Conservation (phyloP, 1,140 invertebrate species). For the Asobara japonica region DNA sequence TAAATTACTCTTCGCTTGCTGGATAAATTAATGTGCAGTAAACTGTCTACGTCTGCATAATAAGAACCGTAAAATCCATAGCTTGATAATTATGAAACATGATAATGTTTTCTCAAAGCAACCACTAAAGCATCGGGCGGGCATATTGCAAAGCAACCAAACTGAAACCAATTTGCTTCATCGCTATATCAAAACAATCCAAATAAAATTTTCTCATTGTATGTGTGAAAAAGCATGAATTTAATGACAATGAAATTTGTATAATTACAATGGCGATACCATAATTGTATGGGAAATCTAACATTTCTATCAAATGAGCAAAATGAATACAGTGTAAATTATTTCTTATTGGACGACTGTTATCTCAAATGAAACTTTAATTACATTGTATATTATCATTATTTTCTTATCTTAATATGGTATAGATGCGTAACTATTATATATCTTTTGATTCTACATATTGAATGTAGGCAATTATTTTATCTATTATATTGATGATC, state of each 20-base stretch:
- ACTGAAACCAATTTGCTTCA: slow-evolving; percentile 40
- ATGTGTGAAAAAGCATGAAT: neutral
- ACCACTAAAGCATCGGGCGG: slow-evolving; percentile 45
- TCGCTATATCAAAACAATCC: slow-evolving; percentile 37
- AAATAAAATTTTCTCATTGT: slow-evolving; percentile 9
- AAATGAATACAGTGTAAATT: slow-evolving; percentile 59
- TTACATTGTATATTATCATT: slow-evolving; percentile 30
- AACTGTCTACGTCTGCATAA: neutral
- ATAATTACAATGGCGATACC: neutral
- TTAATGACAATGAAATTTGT: slow-evolving; percentile 6
- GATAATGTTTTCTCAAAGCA: slow-evolving; percentile 34
- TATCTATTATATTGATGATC: slow-evolving; percentile 48
- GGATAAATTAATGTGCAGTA: neutral
- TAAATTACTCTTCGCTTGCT: neutral
- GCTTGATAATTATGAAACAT: slow-evolving; percentile 34
- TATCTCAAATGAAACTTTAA: slow-evolving; percentile 56
- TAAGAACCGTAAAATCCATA: slow-evolving; percentile 5
- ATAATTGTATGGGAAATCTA: slow-evolving; percentile 41
- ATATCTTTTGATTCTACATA: slow-evolving; percentile 38
- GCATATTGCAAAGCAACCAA: slow-evolving; percentile 37
- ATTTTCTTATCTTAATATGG: slow-evolving; percentile 50
- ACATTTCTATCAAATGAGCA: slow-evolving; percentile 42
- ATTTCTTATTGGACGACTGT: slow-evolving; percentile 61
- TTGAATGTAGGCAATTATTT: slow-evolving; percentile 49
- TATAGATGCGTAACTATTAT: slow-evolving; percentile 60